Base-by-base conservation (phyloP, 2,888 invertebrate species). In the Macropis europaea region DNA sequence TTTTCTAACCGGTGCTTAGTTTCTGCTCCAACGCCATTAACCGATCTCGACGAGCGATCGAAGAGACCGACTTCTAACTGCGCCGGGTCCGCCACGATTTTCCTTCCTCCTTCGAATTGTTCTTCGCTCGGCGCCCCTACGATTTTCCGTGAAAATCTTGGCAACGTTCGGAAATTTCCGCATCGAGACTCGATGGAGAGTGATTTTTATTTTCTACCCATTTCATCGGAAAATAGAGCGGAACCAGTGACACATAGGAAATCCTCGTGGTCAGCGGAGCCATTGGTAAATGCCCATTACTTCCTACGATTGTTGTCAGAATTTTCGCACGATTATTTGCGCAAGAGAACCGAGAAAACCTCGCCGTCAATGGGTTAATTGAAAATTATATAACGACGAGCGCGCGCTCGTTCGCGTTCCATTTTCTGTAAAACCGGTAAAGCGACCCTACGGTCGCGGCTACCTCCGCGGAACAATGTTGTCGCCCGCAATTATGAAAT, bases 251-350 rank as follows among this genome's bases (percentile, higher is more conserved):
- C 75, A 53, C 75, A 73, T 64, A 67, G 75, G 70, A 81, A 81
- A 70, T 75, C 61, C 62, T 64, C 19, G 47, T 28, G 42, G 28
- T 15, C 50, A 38, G 40, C 38, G 47, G n/a, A 36, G 30, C 53
- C 62, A 59, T 40, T 36, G 36, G 43, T 63, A 56, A 50, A 59
- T 26, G 54, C 60, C 62, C 50, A 60, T 60, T 34, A 59, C 69
- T 78, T 81, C 78, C 81, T 77, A 76, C 76, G 54, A 80, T 80
- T 80, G 80, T 80, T 80, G 64, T 50, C 63, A 13, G 63, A 43
- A 73, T 69, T 69, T 76, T 80, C 80, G 59, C 80, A 80, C 80
- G 71, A 78, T 80, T 73, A 81, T 78, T 56, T 50, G 40, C 22
- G 45, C 50, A 32, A 38, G 43, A 47, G 45, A 64, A 73, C 34